Percentiles rank a stretch among this genome's conserved stretches.
Conservation (phyloP, 1,140 invertebrate species). For the Pararge aegeria region DNA sequence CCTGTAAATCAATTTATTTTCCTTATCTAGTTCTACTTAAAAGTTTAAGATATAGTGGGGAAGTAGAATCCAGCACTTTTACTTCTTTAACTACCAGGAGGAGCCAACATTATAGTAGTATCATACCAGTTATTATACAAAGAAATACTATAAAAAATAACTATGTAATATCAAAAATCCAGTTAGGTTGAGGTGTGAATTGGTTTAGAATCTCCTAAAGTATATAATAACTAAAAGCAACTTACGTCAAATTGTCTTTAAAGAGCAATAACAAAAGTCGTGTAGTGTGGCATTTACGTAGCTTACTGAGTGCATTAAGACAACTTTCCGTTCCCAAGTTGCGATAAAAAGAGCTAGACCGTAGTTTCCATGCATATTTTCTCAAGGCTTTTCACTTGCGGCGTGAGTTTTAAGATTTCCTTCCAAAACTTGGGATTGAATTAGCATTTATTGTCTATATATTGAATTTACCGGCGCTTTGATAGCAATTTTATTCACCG, state of each 20-base stretch:
- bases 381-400: constrained; percentile 36
- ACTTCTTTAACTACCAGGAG: no score
- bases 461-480: constrained; percentile 45
- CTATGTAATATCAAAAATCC: no score
- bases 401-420: constrained; percentile 47
- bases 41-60: no score
- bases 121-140: no score
- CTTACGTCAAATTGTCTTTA: constrained; percentile 22
- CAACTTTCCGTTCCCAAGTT: constrained; percentile 25
- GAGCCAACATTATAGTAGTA: no score
- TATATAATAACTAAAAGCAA: constrained; percentile 19
- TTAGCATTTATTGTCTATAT: constrained; percentile 58
- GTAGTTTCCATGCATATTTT: constrained; percentile 35
- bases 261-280: constrained; percentile 18
- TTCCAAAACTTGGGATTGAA: constrained; percentile 47
- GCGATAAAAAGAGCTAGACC: constrained; percentile 23
- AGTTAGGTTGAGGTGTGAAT: no score
- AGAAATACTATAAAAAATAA: no score
- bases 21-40: no score
- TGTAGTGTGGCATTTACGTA: constrained; percentile 20
- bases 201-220: no score
- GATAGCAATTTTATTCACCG: constrained; percentile 46
- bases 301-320: constrained; percentile 30
- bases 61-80: no score
- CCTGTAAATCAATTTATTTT: no score